Base-by-base conservation (phyloP, 2,888 invertebrate genomes). In the Cosmia trapezina region DNA sequence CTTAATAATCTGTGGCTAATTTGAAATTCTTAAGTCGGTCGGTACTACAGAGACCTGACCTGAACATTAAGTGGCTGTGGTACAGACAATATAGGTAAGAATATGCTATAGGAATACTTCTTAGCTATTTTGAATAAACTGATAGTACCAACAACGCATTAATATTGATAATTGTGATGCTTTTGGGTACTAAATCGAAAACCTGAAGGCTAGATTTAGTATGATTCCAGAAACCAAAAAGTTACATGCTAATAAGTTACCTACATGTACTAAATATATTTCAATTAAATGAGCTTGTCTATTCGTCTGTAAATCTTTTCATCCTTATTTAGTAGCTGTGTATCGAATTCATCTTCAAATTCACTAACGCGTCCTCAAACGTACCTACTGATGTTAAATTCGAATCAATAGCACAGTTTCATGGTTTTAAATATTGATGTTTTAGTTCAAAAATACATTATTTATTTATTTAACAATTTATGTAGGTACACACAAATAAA, bases 1-100 rank as follows among this genome's bases (percentile, higher is more conserved):
- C 83, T 88, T 85, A 85, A 88, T 86, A 88, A 91, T 91, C 90
- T 89, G 80, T 76, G 84, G 83, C 82, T 86, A 88, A 88, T 89
- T 88, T 88, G 83, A 87, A 87, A 88, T 86, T 87, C 87, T 85
- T 76, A 82, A 87, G 84, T 82, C 77, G 81, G 84, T 82, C 77
- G 81, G 83, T 84, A 63, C 76, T 74, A 81, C 73, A 83, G 76
- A 86, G 82, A 66, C 68, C 72, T 78, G 76, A 70, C 70, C 65
- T 67, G 73, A 74, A 72, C 56, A 80, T 75, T 71, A 81, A 82
- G 74, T 70, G 71, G 67, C 56, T 74, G 47, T 77, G 41, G 66
- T 68, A 69, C 53, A n/a, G n/a, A n/a, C n/a, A 80, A 56, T 80
- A 53, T 79, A 37, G 37, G 37, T 6, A 74, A 70, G 70, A 66